These are phyloP conservation scores for Leptonema lineaticorne DNA, from an alignment of 1,140 invertebrate genomes.

Conservation along the genomic window DNA sequence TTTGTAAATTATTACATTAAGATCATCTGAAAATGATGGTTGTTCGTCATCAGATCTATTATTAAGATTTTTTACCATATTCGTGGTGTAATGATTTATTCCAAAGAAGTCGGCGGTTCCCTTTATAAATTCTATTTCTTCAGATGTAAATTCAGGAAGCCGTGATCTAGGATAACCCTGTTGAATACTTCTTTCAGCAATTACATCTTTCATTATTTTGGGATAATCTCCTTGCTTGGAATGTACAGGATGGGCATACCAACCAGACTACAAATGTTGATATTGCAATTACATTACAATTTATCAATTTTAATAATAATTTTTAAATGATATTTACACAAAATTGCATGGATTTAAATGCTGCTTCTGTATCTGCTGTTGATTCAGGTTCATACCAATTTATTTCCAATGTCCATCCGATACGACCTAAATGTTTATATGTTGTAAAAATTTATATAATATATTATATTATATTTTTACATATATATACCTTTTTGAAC, in stretches of 20 bases:
- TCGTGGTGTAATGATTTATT: conserved; percentile 61
- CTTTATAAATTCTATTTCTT: conserved; percentile 58
- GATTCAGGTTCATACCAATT: conserved; percentile 55
- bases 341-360: conserved; percentile 49
- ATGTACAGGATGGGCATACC: conserved; percentile 63
- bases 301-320: neutral
- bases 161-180: conserved; percentile 60
- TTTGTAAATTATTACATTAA: conserved; percentile 44
- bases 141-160: conserved; percentile 57
- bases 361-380: conserved; percentile 51
- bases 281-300: neutral
- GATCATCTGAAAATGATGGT: conserved; percentile 15
- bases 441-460: conserved; percentile 6
- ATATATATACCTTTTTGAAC: conserved; percentile 19
- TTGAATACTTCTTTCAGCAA: conserved; percentile 56
- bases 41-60: neutral
- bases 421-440: conserved; percentile 46
- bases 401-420: conserved; percentile 55
- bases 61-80: neutral
- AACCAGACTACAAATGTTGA: conserved; percentile 54
- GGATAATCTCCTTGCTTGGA: conserved; percentile 64
- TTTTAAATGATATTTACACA: conserved; percentile 40
- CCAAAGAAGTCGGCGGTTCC: conserved; percentile 65
- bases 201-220: conserved; percentile 57
- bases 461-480: neutral